Percentiles rank a stretch among this genome's conserved stretches.
Conservation (phyloP, 2,888 invertebrate species). For the Cephus spinipes region DNA sequence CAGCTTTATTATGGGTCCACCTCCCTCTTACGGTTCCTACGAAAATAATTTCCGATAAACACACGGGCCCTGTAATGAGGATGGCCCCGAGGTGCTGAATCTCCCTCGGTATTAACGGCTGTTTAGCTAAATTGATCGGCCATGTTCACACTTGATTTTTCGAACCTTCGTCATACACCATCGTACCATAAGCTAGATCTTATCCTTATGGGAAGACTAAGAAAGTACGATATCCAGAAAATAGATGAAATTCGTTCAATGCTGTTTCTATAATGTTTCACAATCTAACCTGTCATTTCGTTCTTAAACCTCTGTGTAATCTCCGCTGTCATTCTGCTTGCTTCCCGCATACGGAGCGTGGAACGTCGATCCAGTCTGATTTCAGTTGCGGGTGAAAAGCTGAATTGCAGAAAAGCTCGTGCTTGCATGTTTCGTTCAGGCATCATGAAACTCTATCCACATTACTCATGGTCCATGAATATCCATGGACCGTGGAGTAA, state of each 20-base stretch:
- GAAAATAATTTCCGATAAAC: slow-evolving; percentile 58
- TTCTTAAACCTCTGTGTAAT: neutral
- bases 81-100: slow-evolving; percentile 44
- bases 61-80: slow-evolving; percentile 34
- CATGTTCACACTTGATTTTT: slow-evolving; percentile 60
- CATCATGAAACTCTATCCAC: slow-evolving; percentile 28
- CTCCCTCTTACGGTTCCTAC: slow-evolving; percentile 37
- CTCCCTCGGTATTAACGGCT: slow-evolving; percentile 57
- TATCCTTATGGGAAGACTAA: neutral
- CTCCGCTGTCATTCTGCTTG: neutral
- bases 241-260: neutral
- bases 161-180: slow-evolving; percentile 7
- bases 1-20: slow-evolving; percentile 58
- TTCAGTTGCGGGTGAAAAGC: slow-evolving; percentile 36
- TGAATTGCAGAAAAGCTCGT: slow-evolving; percentile 24
- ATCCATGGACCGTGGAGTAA: slow-evolving; percentile 48
- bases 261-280: neutral
- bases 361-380: slow-evolving; percentile 9
- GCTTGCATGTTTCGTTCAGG: slow-evolving; percentile 5
- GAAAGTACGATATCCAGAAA: neutral
- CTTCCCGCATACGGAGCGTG: neutral
- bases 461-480: slow-evolving; percentile 49
- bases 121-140: slow-evolving; percentile 62
- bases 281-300: neutral
- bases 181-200: neutral